Evolutionary conservation across 2,888 invertebrate genomes (phyloP), one percentile per base, ranked within the genome.

Genomic region (Phengaris arion): DNA sequence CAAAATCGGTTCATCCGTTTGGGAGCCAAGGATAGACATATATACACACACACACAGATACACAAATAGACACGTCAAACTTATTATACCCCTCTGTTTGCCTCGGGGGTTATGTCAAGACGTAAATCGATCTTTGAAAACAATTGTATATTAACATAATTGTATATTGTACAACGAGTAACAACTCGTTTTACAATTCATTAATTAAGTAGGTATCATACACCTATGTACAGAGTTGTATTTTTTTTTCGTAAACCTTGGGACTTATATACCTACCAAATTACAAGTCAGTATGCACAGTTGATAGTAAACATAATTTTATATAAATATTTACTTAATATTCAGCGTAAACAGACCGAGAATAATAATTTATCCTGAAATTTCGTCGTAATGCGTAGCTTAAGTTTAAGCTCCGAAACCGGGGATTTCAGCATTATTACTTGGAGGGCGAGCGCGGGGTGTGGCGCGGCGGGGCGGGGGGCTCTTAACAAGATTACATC

Each of bases 401-500:
- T 90, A 92, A 64, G 87, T 85, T 83, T 87, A 88, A 92, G 90
- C 89, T 88, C 87, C 89, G 84, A 89, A 92, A 88, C 87, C 89
- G 86, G 88, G 90, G 90, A 90, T 91, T 89, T 89, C 85, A 85
- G 86, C 88, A 83, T 92, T 93, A 93, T 93, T 92, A 87, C 92
- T 85, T 87, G 83, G 80, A 77, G 82, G 81, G 80, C 72, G 72
- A 79, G 78, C 77, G 75, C 74, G 77, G 79, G 80, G 80, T 78
- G 78, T 81, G 80, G 77, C 79, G 80, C 81, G 83, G 80, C 78
- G 79, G 82, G 82, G 81, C 6, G 79, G 82, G 84, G 85, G 86
- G 85, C 93, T 93, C 91, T 93, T 93, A 93, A 93, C 93, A 93
- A 93, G 93, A 93, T 93, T 93, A 93, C 93, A 90, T 90, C 88